A percentile compares a stretch with the other conserved stretches of the same genome.
phyloP scores from a whole-genome alignment of 2,113 vertebrate genomes.

The Myiagra hebetior region DNA sequence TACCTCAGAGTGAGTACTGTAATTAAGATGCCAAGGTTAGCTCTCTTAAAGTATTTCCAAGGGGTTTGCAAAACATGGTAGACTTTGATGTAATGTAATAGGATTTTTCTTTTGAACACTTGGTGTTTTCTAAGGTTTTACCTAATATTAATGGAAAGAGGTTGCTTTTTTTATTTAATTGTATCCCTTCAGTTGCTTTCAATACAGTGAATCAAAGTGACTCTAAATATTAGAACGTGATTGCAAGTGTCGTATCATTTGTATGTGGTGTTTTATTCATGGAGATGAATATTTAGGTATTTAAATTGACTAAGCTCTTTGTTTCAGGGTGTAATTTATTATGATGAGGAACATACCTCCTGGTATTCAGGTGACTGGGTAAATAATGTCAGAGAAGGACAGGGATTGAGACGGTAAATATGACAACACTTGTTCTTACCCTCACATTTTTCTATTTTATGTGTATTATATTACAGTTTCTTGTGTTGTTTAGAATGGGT shows the following conservation, averaged over 20 bases:
- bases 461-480: background rate
- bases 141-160: background rate
- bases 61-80: background rate
- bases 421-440: background rate
- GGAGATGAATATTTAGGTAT: background rate
- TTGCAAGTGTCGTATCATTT: background rate
- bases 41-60: background rate
- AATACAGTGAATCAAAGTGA: background rate
- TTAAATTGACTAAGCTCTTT: background rate
- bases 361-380: slow-evolving; percentile 93
- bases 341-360: slow-evolving; percentile 77
- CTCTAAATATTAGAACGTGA: fast-evolving
- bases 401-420: slow-evolving; percentile 83
- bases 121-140: background rate
- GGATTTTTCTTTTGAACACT: background rate
- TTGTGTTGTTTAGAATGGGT: background rate
- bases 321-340: slow-evolving; percentile 84
- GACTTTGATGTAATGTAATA: background rate
- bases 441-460: background rate
- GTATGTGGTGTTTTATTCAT: background rate
- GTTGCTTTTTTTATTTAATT: background rate
- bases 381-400: slow-evolving; percentile 81
- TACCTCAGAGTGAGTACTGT: background rate
- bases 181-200: background rate
- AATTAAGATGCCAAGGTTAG: background rate